A percentile compares a stretch with the other conserved stretches of the same genome.
phyloP scores from a whole-genome alignment of 2,888 invertebrate genomes.

The Abrostola tripartita region DNA sequence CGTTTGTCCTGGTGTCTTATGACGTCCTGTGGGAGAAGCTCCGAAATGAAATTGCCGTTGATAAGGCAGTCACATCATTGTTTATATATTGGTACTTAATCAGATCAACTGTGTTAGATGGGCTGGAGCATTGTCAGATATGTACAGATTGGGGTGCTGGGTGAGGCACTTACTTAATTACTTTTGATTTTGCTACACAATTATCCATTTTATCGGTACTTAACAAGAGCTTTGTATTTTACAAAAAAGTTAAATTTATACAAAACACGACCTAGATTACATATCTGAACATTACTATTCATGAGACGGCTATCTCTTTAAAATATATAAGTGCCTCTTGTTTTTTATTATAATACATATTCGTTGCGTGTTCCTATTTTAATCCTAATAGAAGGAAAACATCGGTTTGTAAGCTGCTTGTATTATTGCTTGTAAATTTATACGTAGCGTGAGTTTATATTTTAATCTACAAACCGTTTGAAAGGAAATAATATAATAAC shows the following conservation, averaged over 20 bases:
- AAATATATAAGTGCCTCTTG: conserved; percentile 8
- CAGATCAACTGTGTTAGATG: too few relatives aligned
- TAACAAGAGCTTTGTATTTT: not conserved
- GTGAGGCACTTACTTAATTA: too few relatives aligned
- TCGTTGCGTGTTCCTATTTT: conserved; percentile 14
- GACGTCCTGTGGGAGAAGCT: too few relatives aligned
- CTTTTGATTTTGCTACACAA: not conserved
- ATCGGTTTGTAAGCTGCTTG: conserved; percentile 14
- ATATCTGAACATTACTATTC: conserved; percentile 12
- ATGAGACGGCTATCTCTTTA: conserved; percentile 6
- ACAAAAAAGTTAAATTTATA: not conserved
- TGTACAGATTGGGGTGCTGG: too few relatives aligned
- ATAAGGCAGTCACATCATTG: too few relatives aligned
- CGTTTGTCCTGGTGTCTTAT: too few relatives aligned
- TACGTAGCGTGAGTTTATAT: conserved; percentile 8
- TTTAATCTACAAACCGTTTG: conserved; percentile 12
- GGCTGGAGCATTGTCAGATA: too few relatives aligned
- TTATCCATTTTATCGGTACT: not conserved
- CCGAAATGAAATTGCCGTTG: too few relatives aligned
- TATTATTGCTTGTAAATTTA: conserved; percentile 19
- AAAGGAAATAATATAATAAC: not conserved
- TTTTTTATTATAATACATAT: conserved; percentile 11
- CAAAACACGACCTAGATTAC: conserved; percentile 8
- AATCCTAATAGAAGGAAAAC: conserved; percentile 23
- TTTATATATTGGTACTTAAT: too few relatives aligned